Evolutionary conservation across 2,113 vertebrate genomes (phyloP), one percentile per base, ranked within the genome.

Genomic region (Struthio camelus): DNA sequence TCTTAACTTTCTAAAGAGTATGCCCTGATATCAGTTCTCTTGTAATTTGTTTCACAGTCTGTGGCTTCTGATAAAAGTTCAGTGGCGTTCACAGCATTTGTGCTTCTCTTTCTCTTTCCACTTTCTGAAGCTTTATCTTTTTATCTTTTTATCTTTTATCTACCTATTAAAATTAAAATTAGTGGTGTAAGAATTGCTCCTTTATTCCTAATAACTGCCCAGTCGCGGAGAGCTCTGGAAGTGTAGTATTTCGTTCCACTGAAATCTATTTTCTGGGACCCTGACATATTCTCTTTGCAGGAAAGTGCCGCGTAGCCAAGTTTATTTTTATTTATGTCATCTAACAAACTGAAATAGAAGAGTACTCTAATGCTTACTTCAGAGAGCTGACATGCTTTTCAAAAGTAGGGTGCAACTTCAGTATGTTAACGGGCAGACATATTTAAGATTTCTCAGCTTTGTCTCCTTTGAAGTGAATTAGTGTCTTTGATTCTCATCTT

Each of bases 241-340:
- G 18, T n/a, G 3, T 38, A 79, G 46, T 42, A 22, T 92, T 93
- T 4, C 14, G 34, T 93, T 88, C 58, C n/a, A 36, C 5, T 89
- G 75, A 89, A 76, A 48, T 84, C 22, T 90, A 0, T 96, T 94
- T 90, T 85, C 48, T 89, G 70, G 30, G 44, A 62, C 70, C 1
- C 8, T 89, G 94, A 80, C 90, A 85, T 89, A 91, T 94, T 92
- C 61, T 77, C 81, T 87, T 89, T 87, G 85, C 4, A 82, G 81
- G 18, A 38, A 85, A 91, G 40, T 93, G 87, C 89, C 14, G 5
- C 0, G 0, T 95, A 66, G 75, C 87, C 91, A 91, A 87, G 73
- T 85, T 95, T 94, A 80, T 91, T 95, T 95, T 95, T 93, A 81
- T 87, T 71, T 93, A 56, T 94, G 86, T 87, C 92, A 13, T 93